Evolutionary conservation across 2,113 vertebrate species (phyloP).

Genomic region (Ivindomyrus marchei): DNA sequence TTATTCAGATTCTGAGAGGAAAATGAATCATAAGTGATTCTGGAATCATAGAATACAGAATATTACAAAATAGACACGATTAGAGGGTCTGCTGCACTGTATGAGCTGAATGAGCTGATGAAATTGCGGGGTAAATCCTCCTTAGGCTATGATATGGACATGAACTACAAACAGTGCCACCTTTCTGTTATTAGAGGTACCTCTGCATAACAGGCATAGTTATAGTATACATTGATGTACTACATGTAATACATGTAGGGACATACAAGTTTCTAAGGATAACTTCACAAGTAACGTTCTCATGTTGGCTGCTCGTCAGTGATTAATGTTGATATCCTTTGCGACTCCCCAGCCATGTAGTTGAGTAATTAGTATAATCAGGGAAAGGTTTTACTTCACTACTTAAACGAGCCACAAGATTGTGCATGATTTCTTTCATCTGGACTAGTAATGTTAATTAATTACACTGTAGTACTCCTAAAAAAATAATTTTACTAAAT

Average conservation of each 20-base stretch:
- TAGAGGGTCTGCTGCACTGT: not conserved
- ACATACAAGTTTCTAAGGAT: not conserved
- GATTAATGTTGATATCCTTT: not conserved
- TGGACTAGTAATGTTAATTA: not conserved
- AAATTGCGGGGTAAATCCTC: not conserved
- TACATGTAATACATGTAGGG: not conserved
- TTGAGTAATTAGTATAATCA: not conserved
- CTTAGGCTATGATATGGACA: not conserved
- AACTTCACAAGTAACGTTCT: not conserved
- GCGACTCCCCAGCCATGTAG: not conserved
- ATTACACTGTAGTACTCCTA: not conserved
- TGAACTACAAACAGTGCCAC: not conserved
- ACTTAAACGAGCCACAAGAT: not conserved
- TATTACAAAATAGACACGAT: not conserved
- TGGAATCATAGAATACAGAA: not conserved
- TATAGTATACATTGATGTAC: not conserved
- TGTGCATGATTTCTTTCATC: not conserved
- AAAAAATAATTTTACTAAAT: not conserved
- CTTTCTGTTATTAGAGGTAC: not conserved
- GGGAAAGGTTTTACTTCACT: not conserved
- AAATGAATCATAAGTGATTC: not conserved
- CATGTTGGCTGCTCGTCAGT: not conserved
- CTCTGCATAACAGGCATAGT: not conserved
- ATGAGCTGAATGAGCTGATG: not conserved
- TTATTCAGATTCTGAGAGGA: not conserved